phyloP scores from a whole-genome alignment of 2,888 invertebrate species.

The Stegophylla sp. region DNA sequence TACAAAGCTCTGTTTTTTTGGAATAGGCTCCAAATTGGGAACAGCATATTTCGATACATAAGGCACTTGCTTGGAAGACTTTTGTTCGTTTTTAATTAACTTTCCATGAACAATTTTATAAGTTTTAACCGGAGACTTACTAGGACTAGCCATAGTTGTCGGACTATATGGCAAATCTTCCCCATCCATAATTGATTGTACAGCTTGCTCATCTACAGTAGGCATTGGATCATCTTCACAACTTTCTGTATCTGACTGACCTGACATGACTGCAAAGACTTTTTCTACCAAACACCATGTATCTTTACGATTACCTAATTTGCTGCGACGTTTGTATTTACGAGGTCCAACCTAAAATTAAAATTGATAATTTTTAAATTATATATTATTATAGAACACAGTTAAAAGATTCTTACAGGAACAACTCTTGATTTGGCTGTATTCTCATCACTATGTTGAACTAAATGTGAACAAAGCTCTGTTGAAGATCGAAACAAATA shows the following conservation, averaged over 20 bases:
- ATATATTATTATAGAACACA: background rate
- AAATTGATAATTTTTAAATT: conserved; percentile 38
- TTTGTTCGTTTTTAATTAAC: conserved; percentile 59
- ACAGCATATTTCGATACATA: conserved; percentile 61
- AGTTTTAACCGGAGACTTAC: conserved; percentile 58
- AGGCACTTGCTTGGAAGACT: conserved; percentile 61
- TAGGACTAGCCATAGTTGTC: background rate
- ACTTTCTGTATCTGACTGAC: conserved; percentile 60
- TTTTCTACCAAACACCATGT: conserved; percentile 57
- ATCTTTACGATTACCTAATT: conserved; percentile 66
- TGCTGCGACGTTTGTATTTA: conserved; percentile 81
- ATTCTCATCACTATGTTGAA: conserved; percentile 84
- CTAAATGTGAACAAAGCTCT: conserved; percentile 81
- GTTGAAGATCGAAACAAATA: conserved; percentile 75
- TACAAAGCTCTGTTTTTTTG: conserved; percentile 31
- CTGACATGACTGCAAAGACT: conserved; percentile 59
- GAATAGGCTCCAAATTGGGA: conserved; percentile 56
- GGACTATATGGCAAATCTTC: background rate
- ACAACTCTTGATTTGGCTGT: conserved; percentile 68
- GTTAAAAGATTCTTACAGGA: conserved; percentile 19
- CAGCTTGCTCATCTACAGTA: conserved; percentile 56
- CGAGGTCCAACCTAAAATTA: conserved; percentile 70
- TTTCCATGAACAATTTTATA: conserved; percentile 61
- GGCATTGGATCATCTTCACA: conserved; percentile 60
- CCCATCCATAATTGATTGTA: conserved; percentile 56